Percentiles rank a stretch among this genome's conserved stretches.
These are phyloP conservation scores for Enhydra lutris DNA, from an alignment of 2,113 vertebrate genomes.

Conservation along the genomic window DNA sequence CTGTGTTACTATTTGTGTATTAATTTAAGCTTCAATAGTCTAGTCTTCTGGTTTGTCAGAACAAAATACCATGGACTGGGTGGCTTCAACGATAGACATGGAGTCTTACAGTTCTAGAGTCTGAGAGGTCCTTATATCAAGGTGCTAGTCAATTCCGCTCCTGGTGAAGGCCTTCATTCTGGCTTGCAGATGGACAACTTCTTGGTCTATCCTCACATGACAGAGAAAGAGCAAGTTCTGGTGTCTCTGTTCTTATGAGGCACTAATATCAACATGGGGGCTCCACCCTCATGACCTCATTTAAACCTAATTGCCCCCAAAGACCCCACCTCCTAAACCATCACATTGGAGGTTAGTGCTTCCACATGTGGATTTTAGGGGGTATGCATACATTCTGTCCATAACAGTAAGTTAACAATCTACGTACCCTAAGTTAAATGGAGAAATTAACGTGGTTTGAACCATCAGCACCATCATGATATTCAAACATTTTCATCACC, in stretches of 20 bases:
- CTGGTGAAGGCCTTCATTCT: neutral
- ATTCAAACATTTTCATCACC: neutral
- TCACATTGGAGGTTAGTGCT: neutral
- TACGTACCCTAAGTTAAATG: neutral
- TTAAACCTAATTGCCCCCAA: neutral
- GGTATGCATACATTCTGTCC: neutral
- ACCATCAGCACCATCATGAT: neutral
- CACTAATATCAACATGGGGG: neutral
- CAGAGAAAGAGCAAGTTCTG: neutral
- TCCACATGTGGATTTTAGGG: neutral
- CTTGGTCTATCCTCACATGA: neutral
- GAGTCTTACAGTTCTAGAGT: neutral
- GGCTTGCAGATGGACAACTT: neutral
- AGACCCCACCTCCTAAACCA: neutral
- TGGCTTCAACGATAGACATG: neutral
- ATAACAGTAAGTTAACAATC: neutral
- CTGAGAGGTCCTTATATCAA: neutral
- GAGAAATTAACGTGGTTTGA: neutral
- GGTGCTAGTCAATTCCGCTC: neutral
- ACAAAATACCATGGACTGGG: neutral
- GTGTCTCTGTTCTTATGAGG: neutral
- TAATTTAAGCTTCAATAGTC: neutral
- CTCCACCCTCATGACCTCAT: neutral
- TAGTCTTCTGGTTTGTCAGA: neutral
- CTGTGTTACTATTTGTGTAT: neutral